phyloP scores from a whole-genome alignment of 92 coral and sea anemone species.

The Anthopleura xanthogrammica region DNA sequence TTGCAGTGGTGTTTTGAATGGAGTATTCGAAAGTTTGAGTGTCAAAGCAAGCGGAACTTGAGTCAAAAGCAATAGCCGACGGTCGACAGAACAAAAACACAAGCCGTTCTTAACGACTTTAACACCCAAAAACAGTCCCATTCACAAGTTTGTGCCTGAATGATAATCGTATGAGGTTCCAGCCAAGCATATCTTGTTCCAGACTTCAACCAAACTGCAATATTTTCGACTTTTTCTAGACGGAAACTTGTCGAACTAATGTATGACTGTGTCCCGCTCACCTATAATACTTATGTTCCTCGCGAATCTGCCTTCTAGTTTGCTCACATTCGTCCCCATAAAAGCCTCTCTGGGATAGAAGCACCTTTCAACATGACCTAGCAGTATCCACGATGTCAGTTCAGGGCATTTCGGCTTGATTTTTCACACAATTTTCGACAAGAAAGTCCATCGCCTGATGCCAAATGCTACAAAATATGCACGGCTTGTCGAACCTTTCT shows the following conservation, averaged over 20 bases:
- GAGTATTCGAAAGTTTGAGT: slow-evolving; percentile 14
- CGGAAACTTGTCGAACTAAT: slow-evolving; percentile 27
- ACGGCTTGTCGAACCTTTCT: slow-evolving; percentile 60
- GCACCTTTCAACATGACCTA: slow-evolving; percentile 43
- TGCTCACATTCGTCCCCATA: slow-evolving; percentile 70
- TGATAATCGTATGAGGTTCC: background rate
- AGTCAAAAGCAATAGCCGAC: slow-evolving; percentile 26
- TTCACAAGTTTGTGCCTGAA: slow-evolving; percentile 3
- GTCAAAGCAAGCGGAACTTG: slow-evolving; percentile 26
- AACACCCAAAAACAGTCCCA: slow-evolving; percentile 20
- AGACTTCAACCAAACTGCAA: background rate
- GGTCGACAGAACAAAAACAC: slow-evolving; percentile 25
- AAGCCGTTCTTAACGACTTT: slow-evolving; percentile 25
- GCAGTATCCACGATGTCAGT: slow-evolving; percentile 27
- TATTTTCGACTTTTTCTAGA: slow-evolving; percentile 6
- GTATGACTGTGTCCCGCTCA: slow-evolving; percentile 27
- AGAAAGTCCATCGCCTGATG: slow-evolving; percentile 34
- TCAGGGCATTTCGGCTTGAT: slow-evolving; percentile 39
- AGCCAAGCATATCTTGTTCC: background rate
- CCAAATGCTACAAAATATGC: slow-evolving; percentile 57
- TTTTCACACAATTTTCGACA: slow-evolving; percentile 23
- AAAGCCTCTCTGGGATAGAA: slow-evolving; percentile 42
- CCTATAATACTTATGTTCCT: slow-evolving; percentile 29
- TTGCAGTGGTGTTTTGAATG: background rate
- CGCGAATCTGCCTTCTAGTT: slow-evolving; percentile 69